Conservation (phyloP, 2,113 vertebrate genomes). For the Tricholaema leucomelas region DNA sequence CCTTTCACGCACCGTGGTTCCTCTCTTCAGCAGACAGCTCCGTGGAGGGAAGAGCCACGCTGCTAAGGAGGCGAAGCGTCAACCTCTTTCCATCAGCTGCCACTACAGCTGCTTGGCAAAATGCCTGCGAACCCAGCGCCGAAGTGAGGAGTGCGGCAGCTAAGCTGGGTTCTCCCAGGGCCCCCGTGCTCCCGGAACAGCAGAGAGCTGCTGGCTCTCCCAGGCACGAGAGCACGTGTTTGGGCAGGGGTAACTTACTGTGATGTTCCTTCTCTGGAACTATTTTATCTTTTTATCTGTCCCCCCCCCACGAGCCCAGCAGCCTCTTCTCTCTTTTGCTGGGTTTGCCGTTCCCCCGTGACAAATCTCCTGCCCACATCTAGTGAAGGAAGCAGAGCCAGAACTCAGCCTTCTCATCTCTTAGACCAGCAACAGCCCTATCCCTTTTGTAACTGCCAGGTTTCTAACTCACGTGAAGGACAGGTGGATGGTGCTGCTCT, state of each 20-base stretch:
- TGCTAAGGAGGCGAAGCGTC: neutral
- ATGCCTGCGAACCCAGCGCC: neutral
- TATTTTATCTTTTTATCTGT: constrained; percentile 60
- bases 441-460: constrained; percentile 52
- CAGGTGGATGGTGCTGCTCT: constrained; percentile 65
- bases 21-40: neutral
- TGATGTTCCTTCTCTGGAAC: constrained; percentile 55
- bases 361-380: neutral
- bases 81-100: constrained; percentile 14
- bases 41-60: neutral
- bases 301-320: neutral
- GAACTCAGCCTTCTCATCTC: constrained; percentile 35
- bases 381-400: constrained; percentile 39
- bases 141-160: neutral
- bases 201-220: neutral
- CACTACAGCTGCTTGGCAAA: neutral
- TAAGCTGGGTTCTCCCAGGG: neutral
- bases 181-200: neutral
- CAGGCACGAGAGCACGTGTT: neutral
- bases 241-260: neutral
- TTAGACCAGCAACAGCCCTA: constrained; percentile 66
- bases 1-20: neutral
- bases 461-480: constrained; percentile 62
- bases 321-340: constrained; percentile 16
- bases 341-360: neutral